Base-by-base conservation (phyloP, 92 coral and sea anemone species). In the Paragorgia papillata region DNA sequence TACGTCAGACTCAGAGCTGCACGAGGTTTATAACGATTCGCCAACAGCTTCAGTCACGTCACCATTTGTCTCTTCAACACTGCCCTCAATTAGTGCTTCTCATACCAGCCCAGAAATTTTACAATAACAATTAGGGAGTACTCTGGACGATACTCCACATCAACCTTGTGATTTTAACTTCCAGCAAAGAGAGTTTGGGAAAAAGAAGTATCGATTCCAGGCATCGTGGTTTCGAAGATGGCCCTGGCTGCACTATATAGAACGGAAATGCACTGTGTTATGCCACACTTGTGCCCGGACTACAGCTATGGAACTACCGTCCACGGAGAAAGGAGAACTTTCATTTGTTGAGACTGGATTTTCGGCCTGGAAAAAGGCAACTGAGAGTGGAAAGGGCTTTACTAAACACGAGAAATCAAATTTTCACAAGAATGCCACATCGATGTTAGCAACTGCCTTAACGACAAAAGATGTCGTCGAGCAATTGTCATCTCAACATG, bases 231-330 rank as follows among this genome's bases (percentile, higher is more conserved):
- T 61, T 61, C 67, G 19, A 19, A 61, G 37, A 29, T 61, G 67
- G 67, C 67, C 67, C 31, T 61, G 67, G 67, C 67, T 61, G 10
- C 67, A 61, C 67, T 61, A n/a, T n/a, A n/a, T n/a, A n/a, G n/a
- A n/a, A n/a, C n/a, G n/a, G n/a, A n/a, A n/a, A n/a, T n/a, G n/a
- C n/a, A n/a, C n/a, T n/a, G n/a, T n/a, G n/a, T n/a, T n/a, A 29
- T 61, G 67, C 19, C 67, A 61, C 19, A 61, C 67, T 22, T 61
- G 67, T 61, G 67, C 37, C 12, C 10, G 37, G 12, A 19, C 67
- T 20, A 29, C 62, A 9, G 62, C 24, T 10, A 56, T 56, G 62
- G 62, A 56, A 9, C 26, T 56, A 21, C 62, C 62, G 8, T 56
- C 15, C 62, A 56, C 62, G 20, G 62, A 56, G 62, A 56, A 56